A percentile compares a stretch with the other conserved stretches of the same genome.
These are phyloP conservation scores for Phenganax subtilis DNA, from an alignment of 92 coral and sea anemone genomes.

Conservation along the genomic window DNA sequence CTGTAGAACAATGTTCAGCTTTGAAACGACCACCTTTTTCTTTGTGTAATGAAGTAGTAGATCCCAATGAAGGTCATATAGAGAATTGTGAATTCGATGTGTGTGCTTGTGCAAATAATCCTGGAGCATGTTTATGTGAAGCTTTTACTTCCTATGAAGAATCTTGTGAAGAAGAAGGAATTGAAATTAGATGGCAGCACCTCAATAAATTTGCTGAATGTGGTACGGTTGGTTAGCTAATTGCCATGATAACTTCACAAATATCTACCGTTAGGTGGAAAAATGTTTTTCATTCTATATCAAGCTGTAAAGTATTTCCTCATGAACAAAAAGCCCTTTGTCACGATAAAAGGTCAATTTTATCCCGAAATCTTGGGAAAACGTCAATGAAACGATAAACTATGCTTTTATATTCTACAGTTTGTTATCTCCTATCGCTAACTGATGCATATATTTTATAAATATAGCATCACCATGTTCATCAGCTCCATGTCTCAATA, in stretches of 20 bases:
- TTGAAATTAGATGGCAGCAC: conserved; percentile 22
- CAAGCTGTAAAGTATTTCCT: too few species aligned
- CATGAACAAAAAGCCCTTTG: too few species aligned
- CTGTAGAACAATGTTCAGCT: conserved; percentile 18
- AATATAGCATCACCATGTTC: background rate
- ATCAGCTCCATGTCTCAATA: conserved; percentile 20
- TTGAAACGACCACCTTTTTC: conserved; percentile 15
- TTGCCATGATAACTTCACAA: background rate
- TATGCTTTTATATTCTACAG: too few species aligned
- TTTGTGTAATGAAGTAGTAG: conserved; percentile 7
- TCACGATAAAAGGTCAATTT: too few species aligned
- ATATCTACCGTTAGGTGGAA: background rate
- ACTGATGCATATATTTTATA: too few species aligned
- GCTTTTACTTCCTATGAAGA: conserved; percentile 10
- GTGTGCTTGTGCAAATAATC: conserved; percentile 17
- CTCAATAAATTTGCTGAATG: conserved; percentile 7
- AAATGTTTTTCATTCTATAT: background rate
- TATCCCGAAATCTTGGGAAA: too few species aligned
- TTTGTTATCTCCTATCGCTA: too few species aligned
- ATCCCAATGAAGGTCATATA: conserved; percentile 19
- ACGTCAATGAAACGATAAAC: too few species aligned
- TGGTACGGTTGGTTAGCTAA: background rate
- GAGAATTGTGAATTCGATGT: conserved; percentile 28
- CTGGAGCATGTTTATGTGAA: conserved; percentile 25
- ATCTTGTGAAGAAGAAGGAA: conserved; percentile 5